Conservation (phyloP, 2,888 invertebrate species). For the Thysanoteuthis rhombus region DNA sequence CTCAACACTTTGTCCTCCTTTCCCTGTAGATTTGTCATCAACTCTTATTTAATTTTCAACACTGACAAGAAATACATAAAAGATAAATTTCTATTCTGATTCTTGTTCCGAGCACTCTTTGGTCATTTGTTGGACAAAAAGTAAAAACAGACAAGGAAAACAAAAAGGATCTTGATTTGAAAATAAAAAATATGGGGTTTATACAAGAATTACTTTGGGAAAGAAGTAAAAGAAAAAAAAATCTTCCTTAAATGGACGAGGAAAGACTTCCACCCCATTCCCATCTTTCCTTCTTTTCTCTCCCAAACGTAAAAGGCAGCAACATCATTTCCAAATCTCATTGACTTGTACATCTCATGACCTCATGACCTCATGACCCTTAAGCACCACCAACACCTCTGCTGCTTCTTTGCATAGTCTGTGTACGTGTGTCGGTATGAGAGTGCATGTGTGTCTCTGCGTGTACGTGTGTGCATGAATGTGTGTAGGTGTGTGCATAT, state of each 20-base stretch:
- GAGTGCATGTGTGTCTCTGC: not conserved
- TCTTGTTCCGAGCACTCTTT: not conserved
- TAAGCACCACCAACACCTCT: not conserved
- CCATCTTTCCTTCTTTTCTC: not conserved
- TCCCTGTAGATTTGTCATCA: conserved; percentile 13
- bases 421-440: not conserved
- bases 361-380: not conserved
- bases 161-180: not conserved
- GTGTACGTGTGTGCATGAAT: not conserved
- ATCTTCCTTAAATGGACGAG: not conserved
- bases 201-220: conserved; percentile 24
- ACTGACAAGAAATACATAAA: not conserved
- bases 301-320: conserved; percentile 25
- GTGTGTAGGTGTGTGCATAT: not conserved
- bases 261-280: conserved; percentile 12
- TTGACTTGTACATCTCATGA: conserved; percentile 17
- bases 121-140: not conserved
- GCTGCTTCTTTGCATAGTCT: conserved; percentile 15
- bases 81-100: not conserved
- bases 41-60: conserved; percentile 24
- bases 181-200: not conserved
- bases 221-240: not conserved
- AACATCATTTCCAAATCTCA: conserved; percentile 25
- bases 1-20: not conserved
- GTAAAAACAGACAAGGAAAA: not conserved